Evolutionary conservation across 2,113 vertebrate species (phyloP).

Genomic region (Callocephalon fimbriatum): DNA sequence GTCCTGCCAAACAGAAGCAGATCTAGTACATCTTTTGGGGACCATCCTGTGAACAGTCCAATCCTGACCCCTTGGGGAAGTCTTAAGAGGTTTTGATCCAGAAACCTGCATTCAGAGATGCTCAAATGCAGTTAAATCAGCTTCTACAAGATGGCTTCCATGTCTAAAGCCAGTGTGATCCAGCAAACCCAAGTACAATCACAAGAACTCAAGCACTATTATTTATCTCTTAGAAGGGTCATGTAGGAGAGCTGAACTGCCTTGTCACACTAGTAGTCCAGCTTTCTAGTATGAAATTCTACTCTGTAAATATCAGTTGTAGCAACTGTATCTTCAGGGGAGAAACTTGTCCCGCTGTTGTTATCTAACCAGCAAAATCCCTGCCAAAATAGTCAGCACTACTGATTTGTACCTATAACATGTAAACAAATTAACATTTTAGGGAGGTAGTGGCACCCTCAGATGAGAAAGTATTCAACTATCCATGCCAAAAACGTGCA

Average conservation of each 20-base stretch:
- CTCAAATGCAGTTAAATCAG: neutral
- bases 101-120: neutral
- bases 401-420: constrained; percentile 75
- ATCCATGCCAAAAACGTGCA: neutral
- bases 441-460: neutral
- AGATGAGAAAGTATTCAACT: neutral
- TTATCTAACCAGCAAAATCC: constrained; percentile 81
- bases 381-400: constrained; percentile 71
- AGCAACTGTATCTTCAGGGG: constrained; percentile 72
- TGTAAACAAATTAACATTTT: neutral
- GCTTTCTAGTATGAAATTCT: neutral
- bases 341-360: constrained; percentile 77
- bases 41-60: neutral
- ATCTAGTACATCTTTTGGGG: neutral
- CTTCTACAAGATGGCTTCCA: neutral
- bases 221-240: neutral
- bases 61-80: neutral
- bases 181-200: neutral
- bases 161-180: neutral
- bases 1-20: neutral
- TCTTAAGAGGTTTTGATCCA: neutral
- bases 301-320: neutral
- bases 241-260: neutral
- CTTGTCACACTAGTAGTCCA: neutral
- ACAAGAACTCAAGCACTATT: neutral